A percentile compares a stretch with the other conserved stretches of the same genome.
Conservation (phyloP, 2,797 vertebrate species). For the Pangasius sanitwongsei region DNA sequence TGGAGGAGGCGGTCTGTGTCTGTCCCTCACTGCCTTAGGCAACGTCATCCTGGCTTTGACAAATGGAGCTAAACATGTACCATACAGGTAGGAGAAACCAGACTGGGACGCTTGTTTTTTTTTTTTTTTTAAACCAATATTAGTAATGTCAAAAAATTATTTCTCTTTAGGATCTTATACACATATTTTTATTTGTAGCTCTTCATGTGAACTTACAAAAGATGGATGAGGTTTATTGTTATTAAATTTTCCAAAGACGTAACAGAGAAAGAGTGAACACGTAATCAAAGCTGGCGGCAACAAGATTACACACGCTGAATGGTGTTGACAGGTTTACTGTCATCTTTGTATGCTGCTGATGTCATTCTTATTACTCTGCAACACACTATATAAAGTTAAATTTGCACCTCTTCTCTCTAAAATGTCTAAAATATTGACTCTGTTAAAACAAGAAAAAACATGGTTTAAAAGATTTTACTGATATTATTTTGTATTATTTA, state of each 20-base stretch:
- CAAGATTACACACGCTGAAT: constrained; percentile 43
- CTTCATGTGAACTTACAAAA: constrained; percentile 8
- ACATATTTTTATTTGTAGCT: constrained; percentile 1
- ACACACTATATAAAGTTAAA: background rate
- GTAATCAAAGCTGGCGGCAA: constrained; percentile 35
- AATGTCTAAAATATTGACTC: background rate
- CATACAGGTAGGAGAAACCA: constrained; percentile 84
- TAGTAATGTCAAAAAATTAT: background rate
- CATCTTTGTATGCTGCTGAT: constrained; percentile 26
- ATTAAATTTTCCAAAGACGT: constrained; percentile 30
- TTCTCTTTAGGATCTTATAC: background rate
- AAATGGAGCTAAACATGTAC: constrained; percentile 96
- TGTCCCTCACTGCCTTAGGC: constrained; percentile 93
- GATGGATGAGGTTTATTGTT: background rate
- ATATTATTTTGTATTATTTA: constrained; percentile 65
- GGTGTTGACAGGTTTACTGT: constrained; percentile 55
- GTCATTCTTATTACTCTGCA: constrained; percentile 32
- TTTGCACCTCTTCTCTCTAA: background rate
- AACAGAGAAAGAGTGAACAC: constrained; percentile 24
- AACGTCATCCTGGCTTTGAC: constrained; percentile 95
- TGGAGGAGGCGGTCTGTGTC: constrained; percentile 84
- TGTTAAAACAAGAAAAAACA: background rate
- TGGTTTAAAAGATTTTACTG: constrained; percentile 38
- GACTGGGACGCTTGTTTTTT: background rate
- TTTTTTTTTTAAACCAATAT: background rate